phyloP scores from a whole-genome alignment of 2,797 vertebrate genomes.

The Nannoperca obscura region DNA sequence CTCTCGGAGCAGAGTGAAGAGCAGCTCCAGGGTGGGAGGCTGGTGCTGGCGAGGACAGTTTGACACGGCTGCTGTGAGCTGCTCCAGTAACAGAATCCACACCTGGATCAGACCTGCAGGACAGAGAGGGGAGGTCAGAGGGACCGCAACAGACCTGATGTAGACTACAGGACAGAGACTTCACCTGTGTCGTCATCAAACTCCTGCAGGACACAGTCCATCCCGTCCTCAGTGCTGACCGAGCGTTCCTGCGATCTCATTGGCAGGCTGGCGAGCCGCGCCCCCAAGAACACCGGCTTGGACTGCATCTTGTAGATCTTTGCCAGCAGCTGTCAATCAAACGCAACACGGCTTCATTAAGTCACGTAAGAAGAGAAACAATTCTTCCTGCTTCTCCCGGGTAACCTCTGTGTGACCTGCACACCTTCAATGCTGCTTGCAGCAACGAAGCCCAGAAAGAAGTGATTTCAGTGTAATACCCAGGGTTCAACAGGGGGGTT shows the following conservation, averaged over 20 bases:
- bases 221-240: conserved; percentile 92
- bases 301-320: conserved; percentile 98
- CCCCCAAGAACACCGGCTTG: conserved; percentile 94
- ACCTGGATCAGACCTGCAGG: conserved; percentile 94
- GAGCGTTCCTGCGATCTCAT: conserved; percentile 89
- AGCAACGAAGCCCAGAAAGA: no score
- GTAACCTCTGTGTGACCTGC: no score
- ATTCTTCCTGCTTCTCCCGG: no score
- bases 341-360: background rate
- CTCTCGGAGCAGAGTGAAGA: conserved; percentile 94
- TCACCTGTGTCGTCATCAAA: conserved; percentile 95
- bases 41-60: conserved; percentile 98
- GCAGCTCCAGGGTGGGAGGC: conserved; percentile 94
- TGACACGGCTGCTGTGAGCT: conserved; percentile 95
- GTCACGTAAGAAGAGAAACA: background rate
- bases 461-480: background rate
- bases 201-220: conserved; percentile 94
- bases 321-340: conserved; percentile 88
- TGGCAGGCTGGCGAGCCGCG: conserved; percentile 91
- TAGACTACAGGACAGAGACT: no score
- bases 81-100: conserved; percentile 95
- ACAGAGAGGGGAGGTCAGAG: background rate
- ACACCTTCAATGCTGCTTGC: no score
- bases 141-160: background rate
- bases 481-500: background rate